Percentiles rank a stretch among this genome's conserved stretches.
Evolutionary conservation across 2,113 vertebrate species (phyloP).

Genomic region (Ochotona curzoniae): DNA sequence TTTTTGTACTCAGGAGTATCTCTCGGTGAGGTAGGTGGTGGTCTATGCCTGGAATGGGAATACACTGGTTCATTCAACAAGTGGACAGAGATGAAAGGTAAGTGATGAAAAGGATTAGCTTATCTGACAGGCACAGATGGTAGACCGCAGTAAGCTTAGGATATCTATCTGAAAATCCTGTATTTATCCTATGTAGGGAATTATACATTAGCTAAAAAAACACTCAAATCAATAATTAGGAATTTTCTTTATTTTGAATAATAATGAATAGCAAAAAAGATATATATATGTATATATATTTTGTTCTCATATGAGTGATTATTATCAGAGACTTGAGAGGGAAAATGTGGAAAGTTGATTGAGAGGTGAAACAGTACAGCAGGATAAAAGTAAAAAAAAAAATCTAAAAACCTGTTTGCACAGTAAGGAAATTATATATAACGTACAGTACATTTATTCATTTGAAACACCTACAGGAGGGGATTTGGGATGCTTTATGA

Average conservation of each 20-base stretch:
- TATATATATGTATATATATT: too few relatives aligned
- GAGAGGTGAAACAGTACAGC: too few relatives aligned
- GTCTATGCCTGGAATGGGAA: background rate
- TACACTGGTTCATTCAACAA: fast-evolving
- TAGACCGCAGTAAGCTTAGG: background rate
- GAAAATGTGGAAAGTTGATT: too few relatives aligned
- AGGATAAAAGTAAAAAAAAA: too few relatives aligned
- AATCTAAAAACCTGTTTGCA: too few relatives aligned
- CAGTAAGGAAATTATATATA: too few relatives aligned
- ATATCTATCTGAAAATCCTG: background rate
- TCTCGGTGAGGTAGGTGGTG: background rate
- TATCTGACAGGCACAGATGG: fast-evolving
- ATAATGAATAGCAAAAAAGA: conserved; percentile 20
- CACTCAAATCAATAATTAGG: background rate
- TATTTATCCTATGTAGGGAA: fast-evolving
- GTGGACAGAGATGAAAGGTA: background rate
- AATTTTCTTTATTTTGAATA: background rate
- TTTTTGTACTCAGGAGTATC: background rate
- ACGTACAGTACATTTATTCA: too few relatives aligned
- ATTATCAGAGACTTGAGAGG: too few relatives aligned
- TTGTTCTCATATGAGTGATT: too few relatives aligned
- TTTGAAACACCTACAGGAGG: too few relatives aligned
- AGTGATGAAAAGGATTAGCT: fast-evolving
- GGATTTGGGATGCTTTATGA: too few relatives aligned
- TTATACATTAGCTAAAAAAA: background rate